Evolutionary conservation across 2,797 vertebrate genomes (phyloP), one percentile per base, ranked within the genome.

Genomic region (Syngnathus acus): DNA sequence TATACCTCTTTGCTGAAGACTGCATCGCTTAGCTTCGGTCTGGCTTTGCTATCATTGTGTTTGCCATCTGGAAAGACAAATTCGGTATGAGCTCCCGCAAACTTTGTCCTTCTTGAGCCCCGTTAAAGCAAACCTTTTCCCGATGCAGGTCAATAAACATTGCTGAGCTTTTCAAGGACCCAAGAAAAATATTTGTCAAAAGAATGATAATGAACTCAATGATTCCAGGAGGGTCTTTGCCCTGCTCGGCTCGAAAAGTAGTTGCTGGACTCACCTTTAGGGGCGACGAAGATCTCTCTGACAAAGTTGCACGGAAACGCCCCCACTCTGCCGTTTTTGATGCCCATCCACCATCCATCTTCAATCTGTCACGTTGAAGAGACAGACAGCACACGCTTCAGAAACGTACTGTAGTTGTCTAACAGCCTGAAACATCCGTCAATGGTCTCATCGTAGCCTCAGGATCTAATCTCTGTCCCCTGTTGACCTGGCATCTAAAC

Each of bases 281-380:
- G 75, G 0, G 68, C 23, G 37, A 88, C 79, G 60, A 89, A 87
- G 59, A 92, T 89, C 84, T 95, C 93, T 75, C 92, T 90, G 68
- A 94, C 93, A 79, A 95, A 97, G 83, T 96, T 95, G 19, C 92
- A 94, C 4, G 94, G 95, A 78, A 95, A 95, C 4, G 92, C 94
- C 74, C 94, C 94, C 14, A 94, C 69, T 78, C 89, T 88, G 61
- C 90, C 88, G 47, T 89, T 90, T 84, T 91, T 95, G 62, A 88
- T 68, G 4, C 95, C 94, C 89, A 95, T 89, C 93, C 93, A 95
- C 95, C 94, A 97, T 39, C 95, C 94, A 64, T 95, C 94, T 87
- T 97, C 94, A 84, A 95, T 95, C 95, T 97, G 78, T 73, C 55
- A 50, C 1, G 48, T 1, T 17, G 42, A 10, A 65, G 42, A 37